A percentile compares a stretch with the other conserved stretches of the same genome.
Conservation (phyloP, 2,113 vertebrate genomes). For the Gavia stellata region DNA sequence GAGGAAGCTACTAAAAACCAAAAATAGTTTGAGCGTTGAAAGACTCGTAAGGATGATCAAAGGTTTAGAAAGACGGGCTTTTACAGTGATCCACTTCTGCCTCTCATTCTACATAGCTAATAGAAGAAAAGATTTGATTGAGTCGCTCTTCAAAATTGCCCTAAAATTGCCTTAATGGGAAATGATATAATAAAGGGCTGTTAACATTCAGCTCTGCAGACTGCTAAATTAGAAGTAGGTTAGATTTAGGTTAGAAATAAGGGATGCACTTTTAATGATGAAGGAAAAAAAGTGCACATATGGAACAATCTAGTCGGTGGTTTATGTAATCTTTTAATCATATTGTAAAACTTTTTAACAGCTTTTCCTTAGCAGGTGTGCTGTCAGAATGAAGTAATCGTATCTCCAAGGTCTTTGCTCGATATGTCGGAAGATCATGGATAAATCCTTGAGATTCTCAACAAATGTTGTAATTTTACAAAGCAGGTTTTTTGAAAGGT, state of each 20-base stretch:
- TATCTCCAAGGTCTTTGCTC: background rate
- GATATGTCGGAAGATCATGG: background rate
- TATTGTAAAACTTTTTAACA: background rate
- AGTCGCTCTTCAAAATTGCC: background rate
- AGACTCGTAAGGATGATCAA: background rate
- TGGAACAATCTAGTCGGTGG: background rate
- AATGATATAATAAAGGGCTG: background rate
- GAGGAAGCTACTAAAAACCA: background rate
- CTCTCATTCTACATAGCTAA: background rate
- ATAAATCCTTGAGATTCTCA: background rate
- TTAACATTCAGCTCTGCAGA: background rate
- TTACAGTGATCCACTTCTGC: background rate
- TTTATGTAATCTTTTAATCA: background rate
- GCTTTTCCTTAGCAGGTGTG: background rate
- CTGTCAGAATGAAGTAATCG: background rate
- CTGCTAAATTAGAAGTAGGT: background rate
- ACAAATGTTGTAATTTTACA: background rate
- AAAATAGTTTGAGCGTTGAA: background rate
- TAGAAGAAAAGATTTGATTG: background rate
- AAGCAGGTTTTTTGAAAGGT: background rate
- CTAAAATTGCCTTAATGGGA: background rate
- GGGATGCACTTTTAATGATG: background rate
- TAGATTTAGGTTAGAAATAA: background rate
- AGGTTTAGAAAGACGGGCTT: background rate
- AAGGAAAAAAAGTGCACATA: background rate